Conservation (phyloP, 2,113 vertebrate species). For the Strix aluco region DNA sequence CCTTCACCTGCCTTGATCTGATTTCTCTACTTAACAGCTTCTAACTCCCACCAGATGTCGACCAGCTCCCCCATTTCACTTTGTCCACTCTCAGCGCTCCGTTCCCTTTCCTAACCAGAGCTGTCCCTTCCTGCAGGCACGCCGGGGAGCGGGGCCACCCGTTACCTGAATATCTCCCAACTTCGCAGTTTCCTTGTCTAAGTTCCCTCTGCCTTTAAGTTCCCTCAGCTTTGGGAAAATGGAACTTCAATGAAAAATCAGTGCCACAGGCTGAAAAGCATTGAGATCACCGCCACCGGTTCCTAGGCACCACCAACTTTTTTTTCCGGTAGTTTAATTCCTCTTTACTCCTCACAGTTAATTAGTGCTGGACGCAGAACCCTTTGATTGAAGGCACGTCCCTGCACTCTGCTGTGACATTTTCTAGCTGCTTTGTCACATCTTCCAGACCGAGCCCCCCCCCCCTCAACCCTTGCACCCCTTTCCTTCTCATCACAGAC, state of each 20-base stretch:
- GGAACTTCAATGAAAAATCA: not conserved
- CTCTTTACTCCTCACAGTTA: not conserved
- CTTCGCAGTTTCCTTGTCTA: not conserved
- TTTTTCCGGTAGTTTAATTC: not conserved
- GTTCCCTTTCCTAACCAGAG: fast-evolving
- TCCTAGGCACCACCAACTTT: not conserved
- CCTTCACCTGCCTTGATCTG: not conserved
- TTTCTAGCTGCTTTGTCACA: not conserved
- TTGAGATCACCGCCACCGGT: fast-evolving
- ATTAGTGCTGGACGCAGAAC: not conserved
- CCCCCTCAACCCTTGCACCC: not conserved
- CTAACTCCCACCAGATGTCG: not conserved
- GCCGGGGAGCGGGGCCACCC: not conserved
- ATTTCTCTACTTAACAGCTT: not conserved
- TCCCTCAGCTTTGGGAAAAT: not conserved
- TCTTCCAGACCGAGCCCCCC: not conserved
- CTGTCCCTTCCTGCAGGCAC: not conserved
- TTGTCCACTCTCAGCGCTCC: not conserved
- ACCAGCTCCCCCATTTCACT: no score
- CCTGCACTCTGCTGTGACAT: not conserved
- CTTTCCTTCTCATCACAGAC: not conserved
- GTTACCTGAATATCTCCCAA: not conserved
- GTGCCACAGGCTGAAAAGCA: not conserved
- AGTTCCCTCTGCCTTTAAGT: not conserved
- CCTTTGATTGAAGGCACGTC: not conserved